Percentiles rank a stretch among this genome's conserved stretches.
Conservation (phyloP, 2,797 vertebrate genomes). For the Danio kyathit region DNA sequence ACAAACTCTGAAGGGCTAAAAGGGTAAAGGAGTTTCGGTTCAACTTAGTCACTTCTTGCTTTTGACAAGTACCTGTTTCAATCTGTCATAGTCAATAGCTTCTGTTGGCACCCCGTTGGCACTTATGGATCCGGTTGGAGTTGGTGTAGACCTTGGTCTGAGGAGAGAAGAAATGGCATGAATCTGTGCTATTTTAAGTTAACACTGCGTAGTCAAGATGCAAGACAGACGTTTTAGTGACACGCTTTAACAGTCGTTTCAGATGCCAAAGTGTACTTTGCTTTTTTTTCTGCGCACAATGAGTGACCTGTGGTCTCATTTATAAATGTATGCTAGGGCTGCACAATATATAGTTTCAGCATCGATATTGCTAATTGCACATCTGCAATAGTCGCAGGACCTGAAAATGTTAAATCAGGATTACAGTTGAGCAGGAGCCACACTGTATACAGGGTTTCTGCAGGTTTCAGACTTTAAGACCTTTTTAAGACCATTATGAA, state of each 20-base stretch:
- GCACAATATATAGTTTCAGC: too few relatives aligned
- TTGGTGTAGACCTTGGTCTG: conserved; percentile 94
- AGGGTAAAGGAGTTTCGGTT: conserved; percentile 15
- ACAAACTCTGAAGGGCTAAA: not conserved
- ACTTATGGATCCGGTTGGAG: conserved; percentile 88
- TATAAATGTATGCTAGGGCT: too few relatives aligned
- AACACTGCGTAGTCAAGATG: conserved; percentile 1
- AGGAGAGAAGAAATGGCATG: conserved; percentile 24
- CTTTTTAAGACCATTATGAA: too few relatives aligned
- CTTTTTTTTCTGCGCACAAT: too few relatives aligned
- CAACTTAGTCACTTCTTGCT: not conserved
- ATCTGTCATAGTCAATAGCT: conserved; percentile 93
- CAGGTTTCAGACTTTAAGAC: too few relatives aligned
- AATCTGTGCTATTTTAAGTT: not conserved
- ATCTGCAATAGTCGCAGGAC: too few relatives aligned
- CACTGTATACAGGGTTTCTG: too few relatives aligned
- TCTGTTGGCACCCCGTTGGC: conserved; percentile 96
- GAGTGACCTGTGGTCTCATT: too few relatives aligned
- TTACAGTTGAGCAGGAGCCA: too few relatives aligned
- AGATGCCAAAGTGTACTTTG: not conserved
- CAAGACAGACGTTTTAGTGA: conserved; percentile 32
- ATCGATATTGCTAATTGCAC: too few relatives aligned
- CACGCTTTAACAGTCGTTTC: not conserved
- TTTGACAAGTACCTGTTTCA: conserved; percentile 89
- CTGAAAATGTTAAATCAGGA: too few relatives aligned